phyloP scores from a whole-genome alignment of 2,888 invertebrate species.

The Merodon equestris region DNA sequence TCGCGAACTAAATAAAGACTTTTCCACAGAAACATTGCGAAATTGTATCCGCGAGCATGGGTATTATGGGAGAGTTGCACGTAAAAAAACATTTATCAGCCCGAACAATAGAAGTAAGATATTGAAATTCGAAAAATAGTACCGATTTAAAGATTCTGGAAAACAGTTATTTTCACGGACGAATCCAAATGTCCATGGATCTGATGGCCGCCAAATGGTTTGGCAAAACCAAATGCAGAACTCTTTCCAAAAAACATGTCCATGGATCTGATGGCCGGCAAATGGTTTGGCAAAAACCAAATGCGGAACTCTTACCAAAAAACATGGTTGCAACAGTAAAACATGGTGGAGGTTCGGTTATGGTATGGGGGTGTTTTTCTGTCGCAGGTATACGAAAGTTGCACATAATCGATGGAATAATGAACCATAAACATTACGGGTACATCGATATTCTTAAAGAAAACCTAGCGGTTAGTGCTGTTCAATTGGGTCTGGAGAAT shows the following conservation, averaged over 20 bases:
- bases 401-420: slow-evolving; percentile 61
- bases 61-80: slow-evolving; percentile 21
- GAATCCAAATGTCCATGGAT: slow-evolving; percentile 52
- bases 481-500: slow-evolving; percentile 18
- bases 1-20: slow-evolving; percentile 8
- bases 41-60: slow-evolving; percentile 6
- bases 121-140: background rate
- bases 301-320: slow-evolving; percentile 59
- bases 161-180: slow-evolving; percentile 56
- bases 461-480: slow-evolving; percentile 17
- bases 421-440: slow-evolving; percentile 65
- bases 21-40: slow-evolving; percentile 6
- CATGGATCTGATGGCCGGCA: slow-evolving; percentile 49
- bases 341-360: slow-evolving; percentile 71
- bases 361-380: slow-evolving; percentile 53
- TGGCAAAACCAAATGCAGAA: slow-evolving; percentile 64
- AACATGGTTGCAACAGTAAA: slow-evolving; percentile 70
- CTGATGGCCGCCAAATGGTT: slow-evolving; percentile 55
- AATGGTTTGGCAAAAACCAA: slow-evolving; percentile 65
- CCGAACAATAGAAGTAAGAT: background rate
- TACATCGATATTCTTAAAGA: slow-evolving; percentile 64
- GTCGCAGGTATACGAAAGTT: slow-evolving; percentile 68
- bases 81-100: slow-evolving; percentile 17
- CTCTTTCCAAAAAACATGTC: slow-evolving; percentile 58
- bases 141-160: slow-evolving; percentile 14